These are phyloP conservation scores for Dryobotodes eremita DNA, from an alignment of 2,888 invertebrate genomes.

Conservation along the genomic window DNA sequence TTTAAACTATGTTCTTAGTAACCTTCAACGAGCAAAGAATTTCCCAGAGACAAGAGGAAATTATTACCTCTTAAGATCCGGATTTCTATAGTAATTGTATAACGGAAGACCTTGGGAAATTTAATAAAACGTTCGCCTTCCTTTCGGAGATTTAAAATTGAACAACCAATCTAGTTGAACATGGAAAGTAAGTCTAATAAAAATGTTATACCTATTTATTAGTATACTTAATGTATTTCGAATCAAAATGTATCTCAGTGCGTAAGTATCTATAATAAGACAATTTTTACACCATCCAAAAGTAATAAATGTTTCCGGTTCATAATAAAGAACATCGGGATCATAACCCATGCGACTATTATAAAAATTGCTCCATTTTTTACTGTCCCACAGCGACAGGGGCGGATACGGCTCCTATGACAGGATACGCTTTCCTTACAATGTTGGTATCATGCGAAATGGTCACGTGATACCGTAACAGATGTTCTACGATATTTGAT, in stretches of 20 bases:
- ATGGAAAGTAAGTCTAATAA: slow-evolving; percentile 27
- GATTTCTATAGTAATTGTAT: slow-evolving; percentile 39
- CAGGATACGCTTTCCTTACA: slow-evolving; percentile 87
- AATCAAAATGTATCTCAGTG: slow-evolving; percentile 18
- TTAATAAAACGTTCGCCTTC: slow-evolving; percentile 41
- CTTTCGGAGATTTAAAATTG: slow-evolving; percentile 31
- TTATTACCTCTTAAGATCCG: slow-evolving; percentile 25
- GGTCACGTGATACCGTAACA: slow-evolving; percentile 84
- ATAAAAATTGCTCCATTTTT: slow-evolving; percentile 90
- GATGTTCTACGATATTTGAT: slow-evolving; percentile 75
- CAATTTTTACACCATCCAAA: slow-evolving; percentile 79
- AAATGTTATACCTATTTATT: slow-evolving; percentile 24
- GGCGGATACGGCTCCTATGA: slow-evolving; percentile 90
- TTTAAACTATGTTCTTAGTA: neutral
- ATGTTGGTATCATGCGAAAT: slow-evolving; percentile 86
- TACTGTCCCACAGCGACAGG: slow-evolving; percentile 84
- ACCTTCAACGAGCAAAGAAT: slow-evolving; percentile 12
- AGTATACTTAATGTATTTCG: slow-evolving; percentile 1
- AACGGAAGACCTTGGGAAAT: slow-evolving; percentile 42
- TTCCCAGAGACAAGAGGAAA: slow-evolving; percentile 52
- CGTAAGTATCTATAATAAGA: slow-evolving; percentile 63
- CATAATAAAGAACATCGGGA: slow-evolving; percentile 86
- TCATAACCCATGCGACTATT: slow-evolving; percentile 84
- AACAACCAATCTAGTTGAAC: slow-evolving; percentile 33
- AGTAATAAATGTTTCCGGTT: slow-evolving; percentile 89